A percentile compares a stretch with the other conserved stretches of the same genome.
phyloP scores from a whole-genome alignment of 1,140 invertebrate genomes.

The Drosophila equinoxialis region DNA sequence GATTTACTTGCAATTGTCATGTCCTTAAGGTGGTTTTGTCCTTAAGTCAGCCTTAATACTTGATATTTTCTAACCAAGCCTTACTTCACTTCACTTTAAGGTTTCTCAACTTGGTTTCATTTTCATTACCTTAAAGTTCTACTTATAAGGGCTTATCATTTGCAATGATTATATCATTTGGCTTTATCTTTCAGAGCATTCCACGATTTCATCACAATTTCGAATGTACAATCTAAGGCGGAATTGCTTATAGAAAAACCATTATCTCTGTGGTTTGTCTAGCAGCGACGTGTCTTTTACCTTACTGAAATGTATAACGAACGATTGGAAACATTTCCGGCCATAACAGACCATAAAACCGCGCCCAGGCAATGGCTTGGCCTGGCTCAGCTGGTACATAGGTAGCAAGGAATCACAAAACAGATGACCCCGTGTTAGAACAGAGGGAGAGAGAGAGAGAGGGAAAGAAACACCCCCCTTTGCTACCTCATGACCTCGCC shows the following conservation, averaged over 20 bases:
- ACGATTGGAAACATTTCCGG: conserved; percentile 34
- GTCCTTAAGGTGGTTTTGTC: no score
- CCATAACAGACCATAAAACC: conserved; percentile 29
- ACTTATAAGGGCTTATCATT: no score
- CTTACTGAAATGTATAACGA: background rate
- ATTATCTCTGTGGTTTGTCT: conserved; percentile 26
- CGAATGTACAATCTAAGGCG: background rate
- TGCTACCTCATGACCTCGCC: conserved; percentile 3
- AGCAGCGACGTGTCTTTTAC: conserved; percentile 6
- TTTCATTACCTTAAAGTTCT: no score
- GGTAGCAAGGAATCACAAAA: conserved; percentile 51
- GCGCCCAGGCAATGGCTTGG: conserved; percentile 44
- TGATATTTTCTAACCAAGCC: no score
- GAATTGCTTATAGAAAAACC: background rate
- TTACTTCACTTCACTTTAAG: no score
- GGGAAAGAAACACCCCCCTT: background rate
- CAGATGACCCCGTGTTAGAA: conserved; percentile 60
- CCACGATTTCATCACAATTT: background rate
- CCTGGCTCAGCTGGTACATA: conserved; percentile 60
- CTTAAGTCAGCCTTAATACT: no score
- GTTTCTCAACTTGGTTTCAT: no score
- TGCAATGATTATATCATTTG: no score
- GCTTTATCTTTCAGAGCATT: background rate
- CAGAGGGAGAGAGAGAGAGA: background rate
- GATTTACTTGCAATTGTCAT: no score